Base-by-base conservation (phyloP, 2,113 vertebrate species). In the Lasiurus borealis region DNA sequence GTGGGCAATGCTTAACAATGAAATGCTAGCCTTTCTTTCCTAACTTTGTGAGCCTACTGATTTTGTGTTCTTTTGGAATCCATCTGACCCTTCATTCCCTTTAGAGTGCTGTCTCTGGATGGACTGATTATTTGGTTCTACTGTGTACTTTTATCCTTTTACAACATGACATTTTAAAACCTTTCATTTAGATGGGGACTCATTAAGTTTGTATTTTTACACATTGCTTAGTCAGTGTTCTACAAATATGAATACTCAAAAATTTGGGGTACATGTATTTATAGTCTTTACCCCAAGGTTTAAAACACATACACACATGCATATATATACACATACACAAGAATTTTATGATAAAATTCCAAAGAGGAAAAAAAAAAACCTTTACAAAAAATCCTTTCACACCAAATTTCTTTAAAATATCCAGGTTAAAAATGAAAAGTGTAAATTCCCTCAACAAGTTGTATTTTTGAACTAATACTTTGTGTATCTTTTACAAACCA, bases 161-260 rank as follows among this genome's bases (percentile, higher is more conserved):
- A 21, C 18, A 46, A 34, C 12, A 78, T 29, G 73, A 78, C 89
- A 80, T 75, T 93, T 75, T 87, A 78, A 94, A 80, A 75, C 75
- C 11, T 16, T 80, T 12, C 31, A 71, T 7, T 19, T 59, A 69
- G 10, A 77, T 5, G 27, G 9, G 8, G 7, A 87, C 14, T 59
- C 52, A 50, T 34, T 91, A 40, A 23, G 25, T 69, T 68, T 90
- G 8, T 46, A 75, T 50, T 90, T 84, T 11, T 73, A 8, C 34
- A 90, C 9, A 50, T 9, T 66, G 48, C 13, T 62, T 80, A 86
- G 25, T 52, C 11, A 85, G 1, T 68, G 34, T n/a, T 66, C 14
- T 48, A 36, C 14, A 71, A 59, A 68, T 31, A 48, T 27, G 5
- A 12, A 13, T 71, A n/a, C 12, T 85, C 14, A 85, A 81, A 68